Conservation (phyloP, 2,888 invertebrate genomes). For the Diplazon laetatorius region DNA sequence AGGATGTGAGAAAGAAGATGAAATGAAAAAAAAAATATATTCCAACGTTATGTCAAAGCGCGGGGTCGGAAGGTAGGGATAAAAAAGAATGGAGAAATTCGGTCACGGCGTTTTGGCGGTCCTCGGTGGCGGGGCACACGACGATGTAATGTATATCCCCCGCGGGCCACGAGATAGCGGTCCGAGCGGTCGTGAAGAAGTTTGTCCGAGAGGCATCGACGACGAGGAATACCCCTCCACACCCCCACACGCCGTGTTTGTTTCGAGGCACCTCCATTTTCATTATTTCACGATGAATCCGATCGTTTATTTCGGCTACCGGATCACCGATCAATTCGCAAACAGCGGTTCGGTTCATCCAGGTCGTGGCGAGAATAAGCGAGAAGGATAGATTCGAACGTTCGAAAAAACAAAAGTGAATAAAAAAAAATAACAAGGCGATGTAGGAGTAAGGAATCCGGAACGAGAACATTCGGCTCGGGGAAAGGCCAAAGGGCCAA, state of each 20-base stretch:
- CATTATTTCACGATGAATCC: not conserved
- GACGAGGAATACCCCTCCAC: conserved; percentile 8
- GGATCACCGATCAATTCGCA: conserved; percentile 40
- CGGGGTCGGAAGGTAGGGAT: conserved; percentile 25
- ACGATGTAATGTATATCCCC: conserved; percentile 16
- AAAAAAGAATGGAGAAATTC: conserved; percentile 61
- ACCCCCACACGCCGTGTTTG: too few relatives aligned
- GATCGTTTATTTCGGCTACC: conserved; percentile 51
- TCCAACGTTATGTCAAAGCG: conserved; percentile 11
- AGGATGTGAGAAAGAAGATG: not conserved
- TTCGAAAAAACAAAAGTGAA: conserved; percentile 15
- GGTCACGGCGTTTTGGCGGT: conserved; percentile 58
- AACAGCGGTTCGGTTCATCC: conserved; percentile 31
- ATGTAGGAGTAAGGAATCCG: conserved; percentile 40
- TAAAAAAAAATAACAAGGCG: conserved; percentile 17
- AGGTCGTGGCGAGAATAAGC: conserved; percentile 36
- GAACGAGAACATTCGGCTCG: conserved; percentile 47
- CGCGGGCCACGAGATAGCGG: conserved; percentile 13
- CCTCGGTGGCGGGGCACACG: conserved; percentile 32
- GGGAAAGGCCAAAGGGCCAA: conserved; percentile 42
- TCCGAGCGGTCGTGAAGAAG: conserved; percentile 32
- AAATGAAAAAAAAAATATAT: not conserved
- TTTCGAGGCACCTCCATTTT: conserved; percentile 2
- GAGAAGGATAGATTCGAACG: conserved; percentile 11
- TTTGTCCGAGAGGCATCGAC: conserved; percentile 17